Conservation (phyloP, 1,140 invertebrate genomes). For the Cydia fagiglandana region DNA sequence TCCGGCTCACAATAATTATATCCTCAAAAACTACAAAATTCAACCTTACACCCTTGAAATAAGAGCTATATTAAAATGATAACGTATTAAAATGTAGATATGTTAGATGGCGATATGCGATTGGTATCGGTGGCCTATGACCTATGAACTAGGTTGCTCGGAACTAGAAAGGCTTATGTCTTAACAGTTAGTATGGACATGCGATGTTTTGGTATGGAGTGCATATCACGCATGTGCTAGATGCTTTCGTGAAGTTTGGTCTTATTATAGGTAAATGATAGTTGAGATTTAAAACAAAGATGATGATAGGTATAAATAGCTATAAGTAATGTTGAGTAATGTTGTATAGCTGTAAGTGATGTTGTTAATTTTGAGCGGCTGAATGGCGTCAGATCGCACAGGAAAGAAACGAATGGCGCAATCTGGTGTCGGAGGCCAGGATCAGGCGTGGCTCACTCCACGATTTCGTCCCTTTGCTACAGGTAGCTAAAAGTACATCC, state of each 20-base stretch:
- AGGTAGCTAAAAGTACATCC: too few species aligned
- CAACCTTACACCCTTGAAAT: neutral
- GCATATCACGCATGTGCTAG: neutral
- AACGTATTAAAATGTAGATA: constrained; percentile 9
- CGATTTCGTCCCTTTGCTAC: too few species aligned
- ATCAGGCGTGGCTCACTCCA: too few species aligned
- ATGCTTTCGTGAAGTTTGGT: constrained; percentile 21
- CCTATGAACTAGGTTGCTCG: neutral
- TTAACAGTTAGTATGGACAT: neutral
- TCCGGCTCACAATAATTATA: neutral
- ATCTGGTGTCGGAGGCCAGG: too few species aligned
- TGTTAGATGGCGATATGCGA: constrained; percentile 25
- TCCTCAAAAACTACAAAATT: neutral
- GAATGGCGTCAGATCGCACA: too few species aligned
- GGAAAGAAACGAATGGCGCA: too few species aligned
- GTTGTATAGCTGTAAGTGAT: too few species aligned
- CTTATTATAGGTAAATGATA: constrained; percentile 23
- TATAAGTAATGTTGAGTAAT: neutral
- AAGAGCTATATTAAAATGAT: neutral
- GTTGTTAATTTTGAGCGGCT: too few species aligned
- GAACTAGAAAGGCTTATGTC: neutral
- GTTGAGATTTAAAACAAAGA: constrained; percentile 25
- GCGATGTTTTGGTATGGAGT: neutral
- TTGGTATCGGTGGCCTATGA: constrained; percentile 5
- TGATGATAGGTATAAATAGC: neutral